Conservation (phyloP, 2,113 vertebrate species). For the Picathartes gymnocephalus region DNA sequence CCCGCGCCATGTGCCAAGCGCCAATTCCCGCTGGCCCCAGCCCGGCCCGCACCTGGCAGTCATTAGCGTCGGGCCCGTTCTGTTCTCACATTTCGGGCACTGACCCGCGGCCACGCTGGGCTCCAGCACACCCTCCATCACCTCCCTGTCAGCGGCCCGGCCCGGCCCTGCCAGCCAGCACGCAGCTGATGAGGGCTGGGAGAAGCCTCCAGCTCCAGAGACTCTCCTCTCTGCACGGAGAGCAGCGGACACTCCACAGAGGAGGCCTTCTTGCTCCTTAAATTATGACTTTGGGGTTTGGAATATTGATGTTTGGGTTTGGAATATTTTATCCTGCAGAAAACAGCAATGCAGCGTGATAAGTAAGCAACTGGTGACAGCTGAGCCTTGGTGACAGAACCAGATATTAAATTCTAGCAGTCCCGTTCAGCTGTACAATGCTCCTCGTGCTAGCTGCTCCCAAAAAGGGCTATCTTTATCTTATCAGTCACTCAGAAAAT, state of each 20-base stretch:
- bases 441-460: neutral
- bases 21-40: conserved; percentile 37
- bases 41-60: conserved; percentile 67
- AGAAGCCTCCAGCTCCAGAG: neutral
- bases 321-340: neutral
- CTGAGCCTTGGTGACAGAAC: neutral
- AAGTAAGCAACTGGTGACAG: neutral
- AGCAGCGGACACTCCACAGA: accelerated
- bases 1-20: conserved; percentile 23
- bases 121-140: conserved; percentile 69
- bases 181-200: neutral
- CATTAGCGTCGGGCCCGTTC: conserved; percentile 62
- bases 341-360: neutral
- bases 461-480: neutral
- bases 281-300: neutral
- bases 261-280: neutral
- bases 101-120: conserved; percentile 64
- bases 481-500: neutral
- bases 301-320: neutral
- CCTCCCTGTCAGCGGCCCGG: conserved; percentile 16
- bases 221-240: accelerated
- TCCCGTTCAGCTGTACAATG: neutral
- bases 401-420: neutral
- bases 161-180: neutral
- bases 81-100: conserved; percentile 69